Conservation (phyloP, 2,797 vertebrate genomes). For the Tragopan temminckii region DNA sequence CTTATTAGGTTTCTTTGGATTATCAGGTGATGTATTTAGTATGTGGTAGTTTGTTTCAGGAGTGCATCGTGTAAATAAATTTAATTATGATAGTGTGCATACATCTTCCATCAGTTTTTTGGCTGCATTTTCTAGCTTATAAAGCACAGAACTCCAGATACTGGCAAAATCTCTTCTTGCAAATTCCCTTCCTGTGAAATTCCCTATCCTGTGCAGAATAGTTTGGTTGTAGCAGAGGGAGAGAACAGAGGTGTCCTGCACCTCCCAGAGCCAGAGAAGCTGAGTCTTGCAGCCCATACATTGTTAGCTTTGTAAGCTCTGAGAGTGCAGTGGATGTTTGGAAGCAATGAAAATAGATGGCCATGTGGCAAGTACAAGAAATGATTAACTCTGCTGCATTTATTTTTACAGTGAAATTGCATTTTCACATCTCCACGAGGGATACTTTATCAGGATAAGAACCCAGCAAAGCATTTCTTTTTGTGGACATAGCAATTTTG, state of each 20-base stretch:
- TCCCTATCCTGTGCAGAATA: background rate
- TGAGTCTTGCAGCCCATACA: background rate
- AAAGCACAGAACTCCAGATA: background rate
- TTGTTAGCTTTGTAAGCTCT: background rate
- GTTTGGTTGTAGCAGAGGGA: background rate
- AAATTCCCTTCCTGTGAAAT: background rate
- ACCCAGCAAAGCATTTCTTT: conserved; percentile 23
- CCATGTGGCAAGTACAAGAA: background rate
- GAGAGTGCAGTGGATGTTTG: background rate
- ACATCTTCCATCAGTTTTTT: background rate
- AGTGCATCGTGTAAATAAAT: background rate
- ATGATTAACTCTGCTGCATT: conserved; percentile 26
- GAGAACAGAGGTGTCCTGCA: background rate
- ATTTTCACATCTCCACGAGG: conserved; percentile 22
- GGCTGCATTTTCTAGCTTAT: background rate
- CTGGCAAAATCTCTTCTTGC: background rate
- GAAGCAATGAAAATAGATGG: background rate
- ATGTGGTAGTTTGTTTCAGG: conserved; percentile 7
- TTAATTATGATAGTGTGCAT: background rate
- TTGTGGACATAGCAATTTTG: background rate
- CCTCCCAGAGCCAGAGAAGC: background rate
- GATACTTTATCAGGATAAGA: background rate
- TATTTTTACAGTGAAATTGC: conserved; percentile 37
- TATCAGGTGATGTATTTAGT: background rate
- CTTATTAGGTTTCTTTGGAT: conserved; percentile 1